Percentiles rank a stretch among this genome's conserved stretches.
Conservation (phyloP, 2,888 invertebrate species). For the Camponotus fellah region DNA sequence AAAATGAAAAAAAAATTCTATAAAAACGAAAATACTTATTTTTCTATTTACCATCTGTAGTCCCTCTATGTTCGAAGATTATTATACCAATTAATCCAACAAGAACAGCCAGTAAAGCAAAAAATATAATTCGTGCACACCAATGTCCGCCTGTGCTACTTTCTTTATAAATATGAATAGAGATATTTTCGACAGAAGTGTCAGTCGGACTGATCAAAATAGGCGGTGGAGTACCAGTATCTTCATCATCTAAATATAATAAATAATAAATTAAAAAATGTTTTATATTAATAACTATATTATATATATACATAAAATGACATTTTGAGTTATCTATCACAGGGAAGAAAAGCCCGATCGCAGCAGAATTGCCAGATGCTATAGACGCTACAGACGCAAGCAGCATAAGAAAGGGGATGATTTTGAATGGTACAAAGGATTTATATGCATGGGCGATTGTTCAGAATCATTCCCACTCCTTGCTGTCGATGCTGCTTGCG, state of each 20-base stretch:
- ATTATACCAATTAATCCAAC: slow-evolving; percentile 92
- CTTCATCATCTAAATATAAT: slow-evolving; percentile 81
- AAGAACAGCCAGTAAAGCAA: slow-evolving; percentile 91
- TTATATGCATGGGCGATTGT: too few relatives aligned
- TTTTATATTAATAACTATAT: too few relatives aligned
- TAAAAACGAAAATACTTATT: neutral
- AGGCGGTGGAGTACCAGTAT: slow-evolving; percentile 81
- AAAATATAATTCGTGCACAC: slow-evolving; percentile 94
- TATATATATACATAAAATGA: too few relatives aligned
- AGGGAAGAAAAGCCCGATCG: too few relatives aligned
- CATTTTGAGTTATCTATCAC: too few relatives aligned
- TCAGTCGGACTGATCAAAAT: slow-evolving; percentile 75
- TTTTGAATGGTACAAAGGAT: too few relatives aligned
- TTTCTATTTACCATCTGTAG: slow-evolving; percentile 90
- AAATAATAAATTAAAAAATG: slow-evolving; percentile 29
- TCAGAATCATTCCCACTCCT: too few relatives aligned
- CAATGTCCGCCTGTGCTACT: slow-evolving; percentile 93
- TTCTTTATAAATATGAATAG: slow-evolving; percentile 93
- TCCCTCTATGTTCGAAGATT: slow-evolving; percentile 92
- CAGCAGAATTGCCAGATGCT: too few relatives aligned
- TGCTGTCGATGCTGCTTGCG: too few relatives aligned
- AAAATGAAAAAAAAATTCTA: neutral
- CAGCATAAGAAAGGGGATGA: too few relatives aligned
- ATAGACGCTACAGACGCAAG: too few relatives aligned
- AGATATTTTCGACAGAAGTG: slow-evolving; percentile 88